Percentiles rank a stretch among this genome's conserved stretches.
phyloP scores from a whole-genome alignment of 1,140 invertebrate genomes.

The Drosophila pectinifera region DNA sequence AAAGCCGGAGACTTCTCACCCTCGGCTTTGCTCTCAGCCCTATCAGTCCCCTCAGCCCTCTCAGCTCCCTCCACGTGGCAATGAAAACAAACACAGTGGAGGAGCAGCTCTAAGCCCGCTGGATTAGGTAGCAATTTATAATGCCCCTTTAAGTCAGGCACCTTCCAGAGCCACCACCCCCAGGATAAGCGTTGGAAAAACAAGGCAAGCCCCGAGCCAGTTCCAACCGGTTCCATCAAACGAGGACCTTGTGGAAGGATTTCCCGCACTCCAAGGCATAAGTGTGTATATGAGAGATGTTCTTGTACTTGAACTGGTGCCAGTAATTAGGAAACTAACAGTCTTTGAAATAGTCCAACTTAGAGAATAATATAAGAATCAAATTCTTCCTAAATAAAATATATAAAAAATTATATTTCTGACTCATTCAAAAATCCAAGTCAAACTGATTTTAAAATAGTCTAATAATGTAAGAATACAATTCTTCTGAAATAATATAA shows the following conservation, averaged over 20 bases:
- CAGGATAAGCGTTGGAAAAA: neutral
- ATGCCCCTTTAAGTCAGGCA: constrained; percentile 46
- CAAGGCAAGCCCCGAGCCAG: neutral
- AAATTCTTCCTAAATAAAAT: too few species aligned
- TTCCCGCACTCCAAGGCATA: constrained; percentile 3
- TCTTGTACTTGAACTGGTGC: neutral
- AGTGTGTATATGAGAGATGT: neutral
- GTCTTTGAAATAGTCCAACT: neutral
- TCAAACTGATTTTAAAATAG: too few species aligned
- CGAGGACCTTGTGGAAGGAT: constrained; percentile 5
- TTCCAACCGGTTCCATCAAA: neutral
- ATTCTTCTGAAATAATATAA: too few species aligned
- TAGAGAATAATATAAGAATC: neutral
- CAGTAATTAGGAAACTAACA: neutral
- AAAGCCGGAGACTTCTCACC: constrained; percentile 35
- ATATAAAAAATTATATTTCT: too few species aligned
- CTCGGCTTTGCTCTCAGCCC: neutral
- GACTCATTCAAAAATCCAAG: too few species aligned
- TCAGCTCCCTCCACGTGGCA: constrained; percentile 6
- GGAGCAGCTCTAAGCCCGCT: constrained; percentile 10
- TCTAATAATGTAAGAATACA: too few species aligned
- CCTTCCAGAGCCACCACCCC: neutral
- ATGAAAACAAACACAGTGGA: constrained; percentile 41
- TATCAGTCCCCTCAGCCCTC: too few species aligned
- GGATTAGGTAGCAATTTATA: constrained; percentile 52